A percentile compares a stretch with the other conserved stretches of the same genome.
These are phyloP conservation scores for Odontomyia ornata DNA, from an alignment of 2,888 invertebrate genomes.

Conservation along the genomic window DNA sequence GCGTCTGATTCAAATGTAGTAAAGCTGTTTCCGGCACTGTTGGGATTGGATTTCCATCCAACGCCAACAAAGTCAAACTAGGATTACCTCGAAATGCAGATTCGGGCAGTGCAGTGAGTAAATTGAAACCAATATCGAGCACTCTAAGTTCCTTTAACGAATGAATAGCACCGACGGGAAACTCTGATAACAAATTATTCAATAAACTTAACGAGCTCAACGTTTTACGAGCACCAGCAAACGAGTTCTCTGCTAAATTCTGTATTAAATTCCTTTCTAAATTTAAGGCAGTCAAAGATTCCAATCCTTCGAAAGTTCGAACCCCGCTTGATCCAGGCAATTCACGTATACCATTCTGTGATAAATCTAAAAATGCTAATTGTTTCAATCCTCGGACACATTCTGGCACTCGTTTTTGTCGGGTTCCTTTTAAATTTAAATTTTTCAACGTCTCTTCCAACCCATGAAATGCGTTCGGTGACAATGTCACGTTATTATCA, in stretches of 20 bases:
- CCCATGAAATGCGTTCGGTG: slow-evolving; percentile 76
- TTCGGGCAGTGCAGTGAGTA: slow-evolving; percentile 81
- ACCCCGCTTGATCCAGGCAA: slow-evolving; percentile 76
- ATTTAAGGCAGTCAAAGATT: slow-evolving; percentile 79
- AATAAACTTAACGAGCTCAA: slow-evolving; percentile 87
- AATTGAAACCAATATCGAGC: slow-evolving; percentile 90
- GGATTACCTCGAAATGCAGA: slow-evolving; percentile 84
- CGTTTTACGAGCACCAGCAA: slow-evolving; percentile 80
- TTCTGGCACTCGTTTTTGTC: slow-evolving; percentile 81
- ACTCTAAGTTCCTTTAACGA: slow-evolving; percentile 83
- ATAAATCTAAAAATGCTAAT: slow-evolving; percentile 87
- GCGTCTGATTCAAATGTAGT: slow-evolving; percentile 79
- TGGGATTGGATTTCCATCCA: slow-evolving; percentile 89
- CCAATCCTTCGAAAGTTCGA: slow-evolving; percentile 78
- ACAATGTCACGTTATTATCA: slow-evolving; percentile 84
- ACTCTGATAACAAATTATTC: slow-evolving; percentile 88
- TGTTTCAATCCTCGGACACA: slow-evolving; percentile 80
- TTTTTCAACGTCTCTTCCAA: slow-evolving; percentile 85
- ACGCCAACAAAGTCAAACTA: slow-evolving; percentile 83
- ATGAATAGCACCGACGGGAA: slow-evolving; percentile 83
- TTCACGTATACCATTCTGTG: slow-evolving; percentile 86
- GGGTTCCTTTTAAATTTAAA: slow-evolving; percentile 87
- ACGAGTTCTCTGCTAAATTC: slow-evolving; percentile 77
- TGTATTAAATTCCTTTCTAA: slow-evolving; percentile 89
- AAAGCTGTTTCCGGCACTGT: slow-evolving; percentile 85